Conservation (phyloP, 2,888 invertebrate genomes). For the Ptychoptera contaminata region DNA sequence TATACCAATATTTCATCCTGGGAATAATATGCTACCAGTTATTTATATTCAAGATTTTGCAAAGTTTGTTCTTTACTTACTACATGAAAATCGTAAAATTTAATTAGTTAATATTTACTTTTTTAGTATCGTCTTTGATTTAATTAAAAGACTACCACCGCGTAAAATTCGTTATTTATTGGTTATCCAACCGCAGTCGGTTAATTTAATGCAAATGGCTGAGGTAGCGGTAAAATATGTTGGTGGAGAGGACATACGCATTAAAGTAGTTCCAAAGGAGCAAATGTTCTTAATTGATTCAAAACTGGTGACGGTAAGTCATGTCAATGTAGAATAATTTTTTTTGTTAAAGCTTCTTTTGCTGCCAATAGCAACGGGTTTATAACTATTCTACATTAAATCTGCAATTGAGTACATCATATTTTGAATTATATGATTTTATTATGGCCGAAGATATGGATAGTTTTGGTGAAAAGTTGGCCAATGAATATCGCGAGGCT, state of each 20-base stretch:
- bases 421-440: conserved; percentile 38
- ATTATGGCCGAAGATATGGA: conserved; percentile 10
- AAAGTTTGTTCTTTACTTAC: conserved; percentile 23
- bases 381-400: conserved; percentile 41
- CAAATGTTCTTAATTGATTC: conserved; percentile 41
- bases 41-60: conserved; percentile 46
- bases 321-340: neutral
- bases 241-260: conserved; percentile 15
- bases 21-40: conserved; percentile 42
- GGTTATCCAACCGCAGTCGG: conserved; percentile 43
- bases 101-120: conserved; percentile 4
- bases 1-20: conserved; percentile 41
- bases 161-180: conserved; percentile 38
- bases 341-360: neutral
- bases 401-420: conserved; percentile 41
- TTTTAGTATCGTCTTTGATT: conserved; percentile 33
- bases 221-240: conserved; percentile 31
- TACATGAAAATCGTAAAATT: neutral
- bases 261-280: conserved; percentile 36
- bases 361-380: conserved; percentile 34
- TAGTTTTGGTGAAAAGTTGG: conserved; percentile 26
- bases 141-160: conserved; percentile 37
- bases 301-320: conserved; percentile 28
- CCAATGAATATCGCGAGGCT: conserved; percentile 35
- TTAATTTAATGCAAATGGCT: conserved; percentile 37